Conservation (phyloP, 2,113 vertebrate species). For the Nyctibius bracteatus region DNA sequence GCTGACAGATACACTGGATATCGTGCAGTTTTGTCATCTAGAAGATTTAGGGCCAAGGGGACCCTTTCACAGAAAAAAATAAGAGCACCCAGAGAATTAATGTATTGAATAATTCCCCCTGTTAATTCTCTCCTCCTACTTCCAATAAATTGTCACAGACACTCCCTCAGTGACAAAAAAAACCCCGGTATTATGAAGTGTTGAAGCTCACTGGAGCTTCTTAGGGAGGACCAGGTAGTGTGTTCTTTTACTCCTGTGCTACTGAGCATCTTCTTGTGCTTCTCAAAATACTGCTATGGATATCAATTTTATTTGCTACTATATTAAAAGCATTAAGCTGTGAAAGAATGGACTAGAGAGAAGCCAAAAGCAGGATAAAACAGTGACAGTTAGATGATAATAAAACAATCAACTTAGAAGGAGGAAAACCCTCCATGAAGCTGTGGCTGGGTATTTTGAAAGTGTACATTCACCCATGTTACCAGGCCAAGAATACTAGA, state of each 20-base stretch:
- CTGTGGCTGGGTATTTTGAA: background rate
- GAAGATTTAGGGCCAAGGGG: background rate
- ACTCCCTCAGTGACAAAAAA: background rate
- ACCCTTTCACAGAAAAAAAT: background rate
- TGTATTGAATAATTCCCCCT: background rate
- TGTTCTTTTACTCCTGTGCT: background rate
- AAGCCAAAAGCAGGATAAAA: background rate
- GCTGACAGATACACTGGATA: background rate
- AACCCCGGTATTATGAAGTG: background rate
- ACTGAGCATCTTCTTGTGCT: background rate
- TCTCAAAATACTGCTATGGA: background rate
- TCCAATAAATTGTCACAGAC: background rate
- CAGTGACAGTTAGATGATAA: background rate
- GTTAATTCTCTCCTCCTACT: background rate
- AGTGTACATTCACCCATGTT: background rate
- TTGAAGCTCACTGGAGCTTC: background rate
- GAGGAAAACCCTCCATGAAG: background rate
- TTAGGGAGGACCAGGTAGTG: background rate
- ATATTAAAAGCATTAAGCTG: background rate
- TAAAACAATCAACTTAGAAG: background rate
- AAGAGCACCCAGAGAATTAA: background rate
- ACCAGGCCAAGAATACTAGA: background rate
- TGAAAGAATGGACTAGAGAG: background rate
- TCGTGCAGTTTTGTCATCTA: background rate
- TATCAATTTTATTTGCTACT: background rate